Evolutionary conservation across 2,888 invertebrate species (phyloP), one percentile per base, ranked within the genome.

Genomic region (Lasioglossum oenotherae): DNA sequence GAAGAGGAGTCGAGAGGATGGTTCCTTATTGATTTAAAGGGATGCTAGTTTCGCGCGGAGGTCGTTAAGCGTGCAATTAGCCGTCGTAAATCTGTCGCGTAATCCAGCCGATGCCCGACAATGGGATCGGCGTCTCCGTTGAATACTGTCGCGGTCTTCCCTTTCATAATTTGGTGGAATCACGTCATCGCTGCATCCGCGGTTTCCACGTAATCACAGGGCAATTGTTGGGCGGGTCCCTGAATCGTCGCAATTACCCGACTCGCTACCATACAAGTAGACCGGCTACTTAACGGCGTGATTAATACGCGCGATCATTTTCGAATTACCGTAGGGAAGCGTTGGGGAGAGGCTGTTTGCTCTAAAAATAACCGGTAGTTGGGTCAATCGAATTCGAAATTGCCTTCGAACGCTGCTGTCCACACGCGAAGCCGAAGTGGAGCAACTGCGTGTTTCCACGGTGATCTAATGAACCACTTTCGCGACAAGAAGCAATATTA

Each of bases 401-500:
- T 81, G 38, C 83, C n/a, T 53, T 73, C 74, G 72, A 74, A 82
- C 46, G 71, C 44, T 38, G 69, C 53, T 53, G 53, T 8, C 23
- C 46, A 64, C 71, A 41, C 71, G 31, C 44, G 80, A 75, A 57
- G 74, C 27, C 82, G 80, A 89, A 89, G 86, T 89, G 69, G 88
- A 73, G 81, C 85, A 78, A 79, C 73, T 44, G 74, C 44, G 78
- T 85, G 83, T 84, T 73, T 74, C 72, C 74, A 82, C 80, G 86
- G 86, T 88, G 88, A 89, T 89, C 89, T 89, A 88, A 84, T 89
- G 84, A 89, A 87, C 88, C 88, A 89, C 86, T 89, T 89, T 89
- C 89, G 80, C 84, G 76, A 80, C 69, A 44, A 71, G 71, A 19
- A 85, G 71, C 84, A 82, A 87, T 75, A 82, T 82, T 87, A 84